Percentiles rank a stretch among this genome's conserved stretches.
Evolutionary conservation across 2,113 vertebrate genomes (phyloP).

Genomic region (Eptatretus burgeri): DNA sequence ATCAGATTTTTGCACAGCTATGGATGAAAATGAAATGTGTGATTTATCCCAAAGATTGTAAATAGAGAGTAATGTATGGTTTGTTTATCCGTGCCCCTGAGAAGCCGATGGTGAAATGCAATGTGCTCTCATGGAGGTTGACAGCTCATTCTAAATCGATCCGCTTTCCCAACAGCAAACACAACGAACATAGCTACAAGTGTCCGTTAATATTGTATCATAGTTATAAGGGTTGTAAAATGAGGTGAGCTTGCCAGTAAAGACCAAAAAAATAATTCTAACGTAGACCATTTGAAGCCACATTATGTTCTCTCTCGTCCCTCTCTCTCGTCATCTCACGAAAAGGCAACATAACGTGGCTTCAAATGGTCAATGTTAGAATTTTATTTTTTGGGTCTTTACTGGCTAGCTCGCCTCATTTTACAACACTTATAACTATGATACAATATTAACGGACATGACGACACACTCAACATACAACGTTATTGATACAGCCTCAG

Average conservation of each 20-base stretch:
- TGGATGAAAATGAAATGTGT: no score
- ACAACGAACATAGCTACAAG: no score
- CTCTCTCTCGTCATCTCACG: neutral
- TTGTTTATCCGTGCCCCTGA: conserved; percentile 1
- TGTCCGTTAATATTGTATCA: no score
- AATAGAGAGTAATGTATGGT: no score
- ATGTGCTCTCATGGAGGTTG: neutral
- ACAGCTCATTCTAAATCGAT: neutral
- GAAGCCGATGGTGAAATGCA: neutral
- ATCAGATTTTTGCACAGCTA: no score
- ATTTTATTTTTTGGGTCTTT: neutral
- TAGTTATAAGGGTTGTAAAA: no score
- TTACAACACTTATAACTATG: neutral
- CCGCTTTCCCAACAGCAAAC: neutral
- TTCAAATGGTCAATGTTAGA: neutral
- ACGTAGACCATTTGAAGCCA: no score
- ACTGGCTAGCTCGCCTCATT: neutral
- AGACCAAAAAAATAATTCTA: no score
- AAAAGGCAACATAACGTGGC: neutral
- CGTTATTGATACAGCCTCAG: conserved; percentile 4
- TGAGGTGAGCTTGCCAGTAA: no score
- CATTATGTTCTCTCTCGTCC: no score
- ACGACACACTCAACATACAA: neutral
- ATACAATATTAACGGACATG: no score
- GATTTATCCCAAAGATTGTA: no score